These are phyloP conservation scores for Automeris io DNA, from an alignment of 2,888 invertebrate species.

Conservation along the genomic window DNA sequence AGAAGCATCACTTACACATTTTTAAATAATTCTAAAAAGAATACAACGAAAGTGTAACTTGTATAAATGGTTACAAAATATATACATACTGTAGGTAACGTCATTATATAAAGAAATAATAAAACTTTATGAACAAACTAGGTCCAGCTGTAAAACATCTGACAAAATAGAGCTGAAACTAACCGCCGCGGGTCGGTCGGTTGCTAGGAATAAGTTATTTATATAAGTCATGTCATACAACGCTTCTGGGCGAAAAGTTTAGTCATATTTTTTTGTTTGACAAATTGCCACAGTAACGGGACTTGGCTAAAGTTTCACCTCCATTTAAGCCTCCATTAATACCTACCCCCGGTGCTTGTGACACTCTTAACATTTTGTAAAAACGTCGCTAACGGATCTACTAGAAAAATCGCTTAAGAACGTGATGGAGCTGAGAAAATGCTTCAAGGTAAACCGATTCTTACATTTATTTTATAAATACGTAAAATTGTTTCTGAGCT, in stretches of 20 bases:
- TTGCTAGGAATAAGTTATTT: constrained; percentile 43
- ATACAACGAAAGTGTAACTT: too few relatives aligned
- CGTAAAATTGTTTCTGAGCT: too few relatives aligned
- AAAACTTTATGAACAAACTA: constrained; percentile 24
- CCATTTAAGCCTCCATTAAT: constrained; percentile 64
- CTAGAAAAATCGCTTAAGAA: constrained; percentile 14
- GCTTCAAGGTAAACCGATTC: not conserved
- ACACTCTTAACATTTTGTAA: constrained; percentile 42
- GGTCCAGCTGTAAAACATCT: constrained; percentile 34
- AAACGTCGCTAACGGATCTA: constrained; percentile 17
- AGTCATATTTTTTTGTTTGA: constrained; percentile 71
- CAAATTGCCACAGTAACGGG: constrained; percentile 69
- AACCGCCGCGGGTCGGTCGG: constrained; percentile 34
- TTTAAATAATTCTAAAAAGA: too few relatives aligned
- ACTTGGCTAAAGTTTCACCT: constrained; percentile 69
- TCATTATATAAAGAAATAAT: not conserved
- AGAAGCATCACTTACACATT: too few relatives aligned
- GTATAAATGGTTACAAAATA: too few relatives aligned
- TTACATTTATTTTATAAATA: not conserved
- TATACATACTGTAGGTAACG: too few relatives aligned
- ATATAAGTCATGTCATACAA: constrained; percentile 65
- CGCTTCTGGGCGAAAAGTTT: constrained; percentile 60
- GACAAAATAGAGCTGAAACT: constrained; percentile 43
- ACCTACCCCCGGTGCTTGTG: constrained; percentile 44
- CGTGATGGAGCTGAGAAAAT: constrained; percentile 3